Percentiles rank a stretch among this genome's conserved stretches.
Evolutionary conservation across 2,113 vertebrate genomes (phyloP).

Genomic region (Chaetops frenatus): DNA sequence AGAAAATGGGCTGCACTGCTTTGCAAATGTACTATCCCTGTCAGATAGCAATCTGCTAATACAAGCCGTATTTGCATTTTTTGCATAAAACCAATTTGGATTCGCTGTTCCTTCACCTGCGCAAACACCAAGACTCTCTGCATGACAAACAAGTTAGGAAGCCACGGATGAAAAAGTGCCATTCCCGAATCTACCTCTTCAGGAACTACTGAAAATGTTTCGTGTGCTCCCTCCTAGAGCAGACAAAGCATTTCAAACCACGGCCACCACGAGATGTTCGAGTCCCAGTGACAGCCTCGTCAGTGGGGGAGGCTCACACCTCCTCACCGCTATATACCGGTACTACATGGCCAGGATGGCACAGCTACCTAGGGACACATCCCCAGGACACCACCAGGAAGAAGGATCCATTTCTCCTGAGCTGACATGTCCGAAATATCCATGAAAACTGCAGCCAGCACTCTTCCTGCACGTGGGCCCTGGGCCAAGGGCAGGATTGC

Average conservation of each 20-base stretch:
- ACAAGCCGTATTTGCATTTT: conserved; percentile 48
- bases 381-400: background rate
- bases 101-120: conserved; percentile 26
- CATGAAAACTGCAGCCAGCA: background rate
- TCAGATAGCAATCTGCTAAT: background rate
- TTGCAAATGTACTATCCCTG: background rate
- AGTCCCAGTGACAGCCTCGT: background rate
- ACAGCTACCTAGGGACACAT: accelerated
- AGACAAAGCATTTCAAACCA: background rate
- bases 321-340: background rate
- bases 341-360: background rate
- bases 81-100: conserved; percentile 41
- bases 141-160: background rate
- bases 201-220: background rate
- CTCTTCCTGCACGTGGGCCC: background rate
- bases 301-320: background rate
- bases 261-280: background rate
- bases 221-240: background rate
- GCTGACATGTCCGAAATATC: accelerated
- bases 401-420: background rate
- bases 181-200: background rate
- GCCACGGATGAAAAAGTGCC: background rate
- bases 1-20: background rate
- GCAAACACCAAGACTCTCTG: background rate
- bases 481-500: accelerated